Evolutionary conservation across 37 sponge, comb jelly and placozoan genomes (phyloP).

Genomic region (Ianthella basta): DNA sequence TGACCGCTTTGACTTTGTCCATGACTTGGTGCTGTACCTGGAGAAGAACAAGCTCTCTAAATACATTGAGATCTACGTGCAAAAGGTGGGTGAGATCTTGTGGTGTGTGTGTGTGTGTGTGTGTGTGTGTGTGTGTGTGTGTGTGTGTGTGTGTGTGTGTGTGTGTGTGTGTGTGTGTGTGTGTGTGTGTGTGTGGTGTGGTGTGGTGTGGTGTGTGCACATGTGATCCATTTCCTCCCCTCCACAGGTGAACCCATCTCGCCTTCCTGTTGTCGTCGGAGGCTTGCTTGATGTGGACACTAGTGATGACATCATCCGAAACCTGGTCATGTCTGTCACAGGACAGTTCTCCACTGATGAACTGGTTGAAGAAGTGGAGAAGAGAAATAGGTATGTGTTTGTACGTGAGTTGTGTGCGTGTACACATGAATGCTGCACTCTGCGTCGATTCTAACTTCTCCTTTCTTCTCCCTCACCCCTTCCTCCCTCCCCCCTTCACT

Average conservation of each 20-base stretch:
- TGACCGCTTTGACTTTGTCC: slow-evolving; percentile 99
- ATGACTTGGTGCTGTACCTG: slow-evolving; percentile 98
- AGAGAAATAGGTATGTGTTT: slow-evolving; percentile 78
- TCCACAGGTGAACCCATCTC: slow-evolving; percentile 91
- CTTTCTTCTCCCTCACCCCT: too few species aligned
- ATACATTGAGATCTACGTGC: slow-evolving; percentile 99
- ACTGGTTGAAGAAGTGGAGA: slow-evolving; percentile 97
- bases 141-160: slow-evolving; percentile 26
- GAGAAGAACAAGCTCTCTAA: slow-evolving; percentile 98
- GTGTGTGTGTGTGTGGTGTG: slow-evolving; percentile 23
- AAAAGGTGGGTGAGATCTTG: slow-evolving; percentile 77
- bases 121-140: slow-evolving; percentile 32
- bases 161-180: slow-evolving; percentile 29
- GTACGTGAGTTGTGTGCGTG: background rate
- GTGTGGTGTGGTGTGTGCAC: background rate
- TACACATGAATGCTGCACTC: too few species aligned
- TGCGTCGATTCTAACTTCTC: too few species aligned
- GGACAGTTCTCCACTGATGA: slow-evolving; percentile 98
- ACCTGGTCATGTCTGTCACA: slow-evolving; percentile 90
- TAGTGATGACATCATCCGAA: slow-evolving; percentile 95
- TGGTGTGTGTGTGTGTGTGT: slow-evolving; percentile 43
- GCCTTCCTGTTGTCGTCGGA: slow-evolving; percentile 96
- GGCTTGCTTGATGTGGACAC: slow-evolving; percentile 99
- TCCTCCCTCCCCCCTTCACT: background rate
- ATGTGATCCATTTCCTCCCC: background rate